A percentile compares a stretch with the other conserved stretches of the same genome.
phyloP scores from a whole-genome alignment of 1,140 invertebrate species.

The Galleria mellonella region DNA sequence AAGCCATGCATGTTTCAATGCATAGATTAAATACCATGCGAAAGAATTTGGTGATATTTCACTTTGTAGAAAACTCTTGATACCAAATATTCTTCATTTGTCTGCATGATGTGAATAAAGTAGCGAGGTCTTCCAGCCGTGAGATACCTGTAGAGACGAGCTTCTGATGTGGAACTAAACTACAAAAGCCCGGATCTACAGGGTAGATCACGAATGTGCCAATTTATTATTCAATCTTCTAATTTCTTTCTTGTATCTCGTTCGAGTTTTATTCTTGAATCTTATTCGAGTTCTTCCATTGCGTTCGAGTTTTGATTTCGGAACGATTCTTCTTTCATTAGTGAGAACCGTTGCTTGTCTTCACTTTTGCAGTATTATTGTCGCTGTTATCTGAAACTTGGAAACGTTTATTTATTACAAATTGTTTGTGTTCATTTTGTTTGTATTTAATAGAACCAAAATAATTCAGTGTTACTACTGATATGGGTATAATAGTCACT shows the following conservation, averaged over 20 bases:
- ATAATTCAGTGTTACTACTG: too few species aligned
- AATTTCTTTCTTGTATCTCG: slow-evolving; percentile 1
- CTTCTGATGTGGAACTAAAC: slow-evolving; percentile 95
- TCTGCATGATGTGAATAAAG: slow-evolving; percentile 21
- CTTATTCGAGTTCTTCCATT: slow-evolving; percentile 3
- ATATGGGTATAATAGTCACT: too few species aligned
- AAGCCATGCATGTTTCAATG: too few species aligned
- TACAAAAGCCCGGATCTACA: slow-evolving; percentile 99
- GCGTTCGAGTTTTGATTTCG: not conserved
- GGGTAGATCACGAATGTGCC: slow-evolving; percentile 94
- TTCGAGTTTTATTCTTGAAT: slow-evolving; percentile 5
- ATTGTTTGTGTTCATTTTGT: too few species aligned
- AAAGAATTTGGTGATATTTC: too few species aligned
- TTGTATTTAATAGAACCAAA: too few species aligned
- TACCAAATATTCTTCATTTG: slow-evolving; percentile 1
- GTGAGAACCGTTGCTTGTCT: not conserved
- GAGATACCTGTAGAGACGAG: slow-evolving; percentile 99
- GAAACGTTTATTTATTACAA: not conserved
- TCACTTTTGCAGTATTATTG: not conserved
- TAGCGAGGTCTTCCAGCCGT: slow-evolving; percentile 87
- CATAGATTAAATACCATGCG: too few species aligned
- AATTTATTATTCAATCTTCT: slow-evolving; percentile 33
- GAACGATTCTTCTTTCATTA: not conserved
- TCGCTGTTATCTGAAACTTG: slow-evolving; percentile 17
- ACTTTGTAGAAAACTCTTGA: too few species aligned